Conservation (phyloP, 2,113 vertebrate species). For the Thymallus thymallus region DNA sequence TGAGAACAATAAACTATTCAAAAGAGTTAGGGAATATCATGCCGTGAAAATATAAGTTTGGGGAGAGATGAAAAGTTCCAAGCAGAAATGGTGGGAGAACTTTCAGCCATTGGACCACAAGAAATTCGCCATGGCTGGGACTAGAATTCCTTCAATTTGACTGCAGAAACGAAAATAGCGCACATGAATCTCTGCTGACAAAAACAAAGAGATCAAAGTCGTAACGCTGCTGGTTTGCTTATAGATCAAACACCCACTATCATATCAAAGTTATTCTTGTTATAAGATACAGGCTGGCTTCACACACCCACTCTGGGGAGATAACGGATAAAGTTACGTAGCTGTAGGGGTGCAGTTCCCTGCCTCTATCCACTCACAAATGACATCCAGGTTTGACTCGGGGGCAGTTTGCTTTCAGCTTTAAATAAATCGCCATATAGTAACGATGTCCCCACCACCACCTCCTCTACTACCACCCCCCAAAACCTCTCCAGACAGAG, state of each 20-base stretch:
- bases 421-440: constrained; percentile 65
- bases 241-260: constrained; percentile 30
- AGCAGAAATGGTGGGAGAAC: constrained; percentile 43
- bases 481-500: constrained; percentile 39
- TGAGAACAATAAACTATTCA: too few relatives aligned
- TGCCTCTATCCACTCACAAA: constrained; percentile 46
- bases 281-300: constrained; percentile 1
- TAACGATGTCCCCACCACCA: constrained; percentile 29
- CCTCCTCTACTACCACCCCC: constrained; percentile 13
- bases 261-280: constrained; percentile 35
- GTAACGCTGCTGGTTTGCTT: constrained; percentile 21
- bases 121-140: constrained; percentile 30
- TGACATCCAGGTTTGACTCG: constrained; percentile 62
- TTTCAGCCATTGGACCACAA: constrained; percentile 46
- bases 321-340: constrained; percentile 56
- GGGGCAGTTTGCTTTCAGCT: constrained; percentile 41
- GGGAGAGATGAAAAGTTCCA: constrained; percentile 58
- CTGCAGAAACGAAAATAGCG: constrained; percentile 51
- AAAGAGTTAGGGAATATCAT: too few relatives aligned
- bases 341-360: constrained; percentile 49
- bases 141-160: constrained; percentile 62
- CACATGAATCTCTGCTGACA: constrained; percentile 34
- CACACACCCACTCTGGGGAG: constrained; percentile 38
- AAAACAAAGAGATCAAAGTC: constrained; percentile 45
- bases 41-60: too few relatives aligned